Evolutionary conservation across 2,888 invertebrate species (phyloP).

Genomic region (Zelleria hepariella): DNA sequence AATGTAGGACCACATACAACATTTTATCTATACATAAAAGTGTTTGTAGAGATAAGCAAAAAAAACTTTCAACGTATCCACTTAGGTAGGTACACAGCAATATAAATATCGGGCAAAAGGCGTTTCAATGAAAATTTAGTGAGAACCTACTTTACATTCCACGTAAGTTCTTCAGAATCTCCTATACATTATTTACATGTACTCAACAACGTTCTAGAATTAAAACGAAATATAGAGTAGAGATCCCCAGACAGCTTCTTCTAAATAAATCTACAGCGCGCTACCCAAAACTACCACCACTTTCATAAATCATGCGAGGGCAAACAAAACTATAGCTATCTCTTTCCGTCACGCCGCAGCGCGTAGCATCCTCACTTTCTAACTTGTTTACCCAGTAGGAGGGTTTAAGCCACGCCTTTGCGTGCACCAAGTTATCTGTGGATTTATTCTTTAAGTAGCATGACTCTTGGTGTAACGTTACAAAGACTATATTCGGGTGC

Average conservation of each 20-base stretch:
- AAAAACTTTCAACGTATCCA: too few species aligned
- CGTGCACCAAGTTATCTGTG: not conserved
- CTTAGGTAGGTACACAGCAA: too few species aligned
- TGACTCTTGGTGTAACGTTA: not conserved
- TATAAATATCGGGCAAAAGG: not conserved
- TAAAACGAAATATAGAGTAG: not conserved
- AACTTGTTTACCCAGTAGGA: conserved; percentile 38
- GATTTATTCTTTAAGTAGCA: not conserved
- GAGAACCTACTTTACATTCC: not conserved
- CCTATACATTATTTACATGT: conserved; percentile 10
- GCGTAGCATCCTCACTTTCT: conserved; percentile 22
- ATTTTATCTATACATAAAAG: too few species aligned
- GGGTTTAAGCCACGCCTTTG: conserved; percentile 49
- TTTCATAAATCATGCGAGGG: conserved; percentile 3
- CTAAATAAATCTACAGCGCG: not conserved
- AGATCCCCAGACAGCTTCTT: conserved; percentile 4
- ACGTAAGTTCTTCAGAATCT: not conserved
- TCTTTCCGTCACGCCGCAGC: conserved; percentile 24
- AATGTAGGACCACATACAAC: too few species aligned
- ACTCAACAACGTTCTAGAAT: conserved; percentile 6
- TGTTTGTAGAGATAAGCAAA: too few species aligned
- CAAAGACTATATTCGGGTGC: conserved; percentile 2
- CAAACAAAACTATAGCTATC: conserved; percentile 22
- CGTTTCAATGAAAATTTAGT: not conserved
- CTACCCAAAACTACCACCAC: not conserved